These are phyloP conservation scores for Philaethria dido DNA, from an alignment of 2,888 invertebrate species.

Conservation along the genomic window DNA sequence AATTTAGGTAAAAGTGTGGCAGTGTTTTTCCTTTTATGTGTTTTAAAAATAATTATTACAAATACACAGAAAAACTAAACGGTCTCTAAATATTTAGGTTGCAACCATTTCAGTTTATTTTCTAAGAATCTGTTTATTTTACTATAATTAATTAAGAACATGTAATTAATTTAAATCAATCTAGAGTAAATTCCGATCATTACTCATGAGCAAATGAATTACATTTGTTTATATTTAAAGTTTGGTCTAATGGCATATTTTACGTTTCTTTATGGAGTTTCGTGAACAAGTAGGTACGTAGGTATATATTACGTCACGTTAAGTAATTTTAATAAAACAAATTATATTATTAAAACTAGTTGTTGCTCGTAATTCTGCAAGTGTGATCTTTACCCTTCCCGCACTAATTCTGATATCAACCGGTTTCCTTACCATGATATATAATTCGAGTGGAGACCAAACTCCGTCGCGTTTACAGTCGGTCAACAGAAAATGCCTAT, in stretches of 20 bases:
- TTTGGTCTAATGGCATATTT: slow-evolving; percentile 24
- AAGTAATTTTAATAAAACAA: not conserved
- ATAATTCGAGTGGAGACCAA: no score
- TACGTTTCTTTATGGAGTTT: slow-evolving; percentile 1
- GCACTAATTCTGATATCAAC: no score
- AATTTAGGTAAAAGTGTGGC: no score
- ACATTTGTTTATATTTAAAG: slow-evolving; percentile 27
- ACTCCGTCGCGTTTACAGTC: no score
- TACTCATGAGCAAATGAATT: slow-evolving; percentile 28
- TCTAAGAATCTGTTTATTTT: slow-evolving; percentile 30
- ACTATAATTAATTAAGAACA: slow-evolving; percentile 35
- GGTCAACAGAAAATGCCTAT: no score
- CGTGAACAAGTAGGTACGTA: not conserved
- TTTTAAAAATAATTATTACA: slow-evolving; percentile 19
- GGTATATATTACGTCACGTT: not conserved
- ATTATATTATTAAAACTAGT: no score
- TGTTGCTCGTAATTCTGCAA: no score
- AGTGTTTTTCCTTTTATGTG: not conserved
- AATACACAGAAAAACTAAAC: slow-evolving; percentile 16
- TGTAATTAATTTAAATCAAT: slow-evolving; percentile 42
- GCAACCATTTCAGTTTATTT: slow-evolving; percentile 35
- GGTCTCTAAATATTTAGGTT: slow-evolving; percentile 33
- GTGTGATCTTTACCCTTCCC: no score
- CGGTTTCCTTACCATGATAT: no score
- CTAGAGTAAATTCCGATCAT: slow-evolving; percentile 41